Conservation (phyloP, 2,113 vertebrate genomes). For the Epinephelus lanceolatus region DNA sequence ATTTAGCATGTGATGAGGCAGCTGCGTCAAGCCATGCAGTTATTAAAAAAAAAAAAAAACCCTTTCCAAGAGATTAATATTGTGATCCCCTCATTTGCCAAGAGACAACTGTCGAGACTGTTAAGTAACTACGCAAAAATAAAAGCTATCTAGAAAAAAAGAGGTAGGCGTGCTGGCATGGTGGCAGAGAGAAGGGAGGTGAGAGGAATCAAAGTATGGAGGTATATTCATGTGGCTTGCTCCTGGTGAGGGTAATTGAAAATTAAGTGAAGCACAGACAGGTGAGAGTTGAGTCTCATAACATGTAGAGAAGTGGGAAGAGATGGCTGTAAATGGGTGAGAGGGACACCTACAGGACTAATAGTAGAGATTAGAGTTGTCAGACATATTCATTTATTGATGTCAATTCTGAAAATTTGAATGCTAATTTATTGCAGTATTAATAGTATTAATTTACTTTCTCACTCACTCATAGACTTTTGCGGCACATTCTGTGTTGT, state of each 20-base stretch:
- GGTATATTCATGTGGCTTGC: not conserved
- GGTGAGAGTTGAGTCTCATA: not conserved
- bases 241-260: not conserved
- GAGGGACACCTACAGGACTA: too few species aligned
- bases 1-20: not conserved
- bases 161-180: not conserved
- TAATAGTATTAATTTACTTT: too few species aligned
- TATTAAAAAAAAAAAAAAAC: not conserved
- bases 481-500: too few species aligned
- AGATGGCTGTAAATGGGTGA: not conserved
- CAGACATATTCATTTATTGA: too few species aligned
- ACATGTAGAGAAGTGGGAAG: too few species aligned
- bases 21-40: not conserved
- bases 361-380: too few species aligned
- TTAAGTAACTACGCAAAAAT: not conserved
- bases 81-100: not conserved
- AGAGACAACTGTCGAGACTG: not conserved
- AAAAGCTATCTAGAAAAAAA: not conserved
- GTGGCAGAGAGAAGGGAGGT: not conserved
- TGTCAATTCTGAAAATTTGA: too few species aligned
- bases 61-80: not conserved
- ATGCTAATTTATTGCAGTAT: too few species aligned
- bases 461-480: too few species aligned
- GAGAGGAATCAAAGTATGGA: not conserved
- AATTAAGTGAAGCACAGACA: not conserved